Evolutionary conservation across 2,113 vertebrate genomes (phyloP).

Genomic region (Hyperoodon ampullatus): DNA sequence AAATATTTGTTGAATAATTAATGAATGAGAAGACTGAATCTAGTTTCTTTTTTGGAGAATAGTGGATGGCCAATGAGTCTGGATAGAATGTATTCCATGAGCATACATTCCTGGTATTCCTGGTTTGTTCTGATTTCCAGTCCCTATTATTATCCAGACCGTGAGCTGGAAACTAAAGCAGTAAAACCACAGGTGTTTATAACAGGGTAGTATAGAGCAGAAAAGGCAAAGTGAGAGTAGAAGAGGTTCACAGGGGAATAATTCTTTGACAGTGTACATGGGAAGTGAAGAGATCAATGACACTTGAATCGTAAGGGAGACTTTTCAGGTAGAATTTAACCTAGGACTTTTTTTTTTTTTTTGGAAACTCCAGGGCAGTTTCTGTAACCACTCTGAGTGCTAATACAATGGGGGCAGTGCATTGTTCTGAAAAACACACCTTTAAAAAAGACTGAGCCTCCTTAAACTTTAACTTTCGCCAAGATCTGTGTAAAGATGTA

Average conservation of each 20-base stretch:
- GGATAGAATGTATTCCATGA: neutral
- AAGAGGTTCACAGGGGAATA: fast-evolving
- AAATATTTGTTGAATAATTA: neutral
- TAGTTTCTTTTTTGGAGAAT: neutral
- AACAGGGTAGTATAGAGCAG: neutral
- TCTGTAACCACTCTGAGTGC: neutral
- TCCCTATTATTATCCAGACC: fast-evolving
- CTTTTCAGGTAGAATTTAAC: neutral
- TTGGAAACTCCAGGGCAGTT: neutral
- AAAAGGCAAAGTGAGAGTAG: neutral
- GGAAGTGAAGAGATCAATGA: neutral
- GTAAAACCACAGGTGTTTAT: neutral
- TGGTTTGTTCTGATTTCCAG: neutral
- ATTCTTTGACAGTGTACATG: fast-evolving
- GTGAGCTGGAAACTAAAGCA: neutral
- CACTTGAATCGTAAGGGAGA: neutral
- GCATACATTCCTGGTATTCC: neutral
- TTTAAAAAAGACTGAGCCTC: neutral
- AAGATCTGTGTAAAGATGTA: neutral
- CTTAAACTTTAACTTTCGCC: neutral
- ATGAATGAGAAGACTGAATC: neutral
- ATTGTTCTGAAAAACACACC: neutral
- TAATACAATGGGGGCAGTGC: fast-evolving
- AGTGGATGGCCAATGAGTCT: neutral
- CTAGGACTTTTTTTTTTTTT: neutral